Evolutionary conservation across 2,113 vertebrate species (phyloP).

Genomic region (Thryonomys swinderianus): DNA sequence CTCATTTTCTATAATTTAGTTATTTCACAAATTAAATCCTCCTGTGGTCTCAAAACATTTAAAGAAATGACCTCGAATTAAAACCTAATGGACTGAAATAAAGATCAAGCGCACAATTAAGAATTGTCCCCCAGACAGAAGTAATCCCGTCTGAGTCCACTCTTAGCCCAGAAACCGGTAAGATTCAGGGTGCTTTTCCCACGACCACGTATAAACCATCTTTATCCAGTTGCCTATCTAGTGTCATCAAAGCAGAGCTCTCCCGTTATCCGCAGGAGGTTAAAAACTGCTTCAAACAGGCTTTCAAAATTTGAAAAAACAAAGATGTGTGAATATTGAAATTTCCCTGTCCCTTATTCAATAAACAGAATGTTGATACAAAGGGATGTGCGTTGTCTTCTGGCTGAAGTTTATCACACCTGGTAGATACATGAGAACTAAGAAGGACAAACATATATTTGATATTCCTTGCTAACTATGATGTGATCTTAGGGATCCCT

Average conservation of each 20-base stretch:
- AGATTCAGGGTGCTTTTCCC: neutral
- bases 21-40: slow-evolving; percentile 51
- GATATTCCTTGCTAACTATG: neutral
- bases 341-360: neutral
- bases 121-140: neutral
- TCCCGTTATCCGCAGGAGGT: neutral
- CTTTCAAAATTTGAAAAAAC: neutral
- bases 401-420: neutral
- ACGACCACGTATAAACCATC: neutral
- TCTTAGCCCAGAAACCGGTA: neutral
- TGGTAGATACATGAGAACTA: neutral
- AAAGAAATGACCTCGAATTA: slow-evolving; percentile 63
- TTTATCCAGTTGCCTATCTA: too few species aligned
- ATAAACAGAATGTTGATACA: neutral
- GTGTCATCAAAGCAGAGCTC: neutral
- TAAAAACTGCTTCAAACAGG: neutral
- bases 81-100: slow-evolving; percentile 52
- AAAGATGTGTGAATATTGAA: neutral
- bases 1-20: slow-evolving; percentile 53
- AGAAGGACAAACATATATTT: neutral
- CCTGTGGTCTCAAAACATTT: slow-evolving; percentile 38
- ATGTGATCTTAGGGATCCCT: neutral
- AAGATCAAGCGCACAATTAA: slow-evolving; percentile 58
- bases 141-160: neutral
- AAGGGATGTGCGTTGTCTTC: neutral